Conservation (phyloP, 2,797 vertebrate species). For the Gastrophryne carolinensis region DNA sequence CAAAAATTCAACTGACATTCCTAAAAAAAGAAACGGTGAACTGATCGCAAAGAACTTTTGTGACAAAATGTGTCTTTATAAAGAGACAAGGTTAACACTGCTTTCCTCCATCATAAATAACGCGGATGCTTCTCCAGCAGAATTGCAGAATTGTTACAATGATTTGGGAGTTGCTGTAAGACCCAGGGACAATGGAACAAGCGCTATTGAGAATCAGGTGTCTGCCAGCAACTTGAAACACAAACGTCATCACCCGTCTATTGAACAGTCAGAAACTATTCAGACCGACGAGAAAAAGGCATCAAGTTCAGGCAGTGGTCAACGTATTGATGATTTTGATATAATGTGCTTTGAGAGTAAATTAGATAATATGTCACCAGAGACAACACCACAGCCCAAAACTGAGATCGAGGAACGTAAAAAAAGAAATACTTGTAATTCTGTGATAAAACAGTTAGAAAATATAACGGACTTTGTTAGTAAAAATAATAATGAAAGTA, state of each 20-base stretch:
- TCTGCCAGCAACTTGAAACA: neutral
- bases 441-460: no score
- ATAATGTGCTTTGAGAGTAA: neutral
- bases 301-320: conserved; percentile 1
- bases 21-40: neutral
- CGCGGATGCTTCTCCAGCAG: neutral
- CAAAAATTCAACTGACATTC: neutral
- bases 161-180: neutral
- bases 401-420: neutral
- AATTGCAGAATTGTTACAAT: neutral
- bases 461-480: neutral
- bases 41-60: neutral
- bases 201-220: neutral
- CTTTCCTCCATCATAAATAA: neutral
- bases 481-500: neutral
- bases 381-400: neutral
- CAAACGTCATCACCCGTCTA: neutral
- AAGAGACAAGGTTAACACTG: neutral
- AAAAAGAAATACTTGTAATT: neutral
- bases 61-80: neutral
- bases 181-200: neutral
- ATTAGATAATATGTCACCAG: neutral
- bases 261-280: neutral
- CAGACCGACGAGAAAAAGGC: neutral
- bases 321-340: neutral